Evolutionary conservation across 2,113 vertebrate species (phyloP).

Genomic region (Eleginops maclovinus): DNA sequence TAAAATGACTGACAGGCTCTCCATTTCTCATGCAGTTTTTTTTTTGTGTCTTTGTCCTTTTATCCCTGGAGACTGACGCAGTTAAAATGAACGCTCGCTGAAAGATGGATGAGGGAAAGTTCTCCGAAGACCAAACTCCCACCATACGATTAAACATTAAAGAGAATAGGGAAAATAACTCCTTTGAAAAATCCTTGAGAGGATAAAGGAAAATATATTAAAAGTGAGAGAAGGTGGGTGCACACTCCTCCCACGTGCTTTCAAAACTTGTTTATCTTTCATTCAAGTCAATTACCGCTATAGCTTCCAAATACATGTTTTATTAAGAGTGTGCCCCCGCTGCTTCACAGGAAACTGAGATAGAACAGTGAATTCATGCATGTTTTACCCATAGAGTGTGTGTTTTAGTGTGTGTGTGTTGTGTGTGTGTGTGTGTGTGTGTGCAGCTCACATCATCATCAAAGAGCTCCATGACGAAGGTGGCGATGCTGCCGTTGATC

Average conservation of each 20-base stretch:
- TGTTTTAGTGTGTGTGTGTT: not conserved
- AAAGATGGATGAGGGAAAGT: slow-evolving; percentile 75
- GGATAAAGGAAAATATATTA: slow-evolving; percentile 68
- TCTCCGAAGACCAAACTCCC: slow-evolving; percentile 70
- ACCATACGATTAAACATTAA: slow-evolving; percentile 76
- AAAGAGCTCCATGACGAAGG: slow-evolving; percentile 96
- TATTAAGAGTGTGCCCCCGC: slow-evolving; percentile 11
- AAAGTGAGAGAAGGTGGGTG: slow-evolving; percentile 61
- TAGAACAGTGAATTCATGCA: too few relatives aligned
- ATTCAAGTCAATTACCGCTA: slow-evolving; percentile 66
- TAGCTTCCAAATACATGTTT: slow-evolving; percentile 26
- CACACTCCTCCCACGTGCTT: slow-evolving; percentile 41
- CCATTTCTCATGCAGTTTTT: slow-evolving; percentile 56
- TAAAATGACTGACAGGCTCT: slow-evolving; percentile 65
- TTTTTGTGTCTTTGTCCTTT: slow-evolving; percentile 71
- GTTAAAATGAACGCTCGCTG: slow-evolving; percentile 69
- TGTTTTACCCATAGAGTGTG: too few relatives aligned
- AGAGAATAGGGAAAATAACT: slow-evolving; percentile 62
- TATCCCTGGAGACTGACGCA: slow-evolving; percentile 61
- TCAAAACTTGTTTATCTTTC: slow-evolving; percentile 45
- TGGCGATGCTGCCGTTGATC: slow-evolving; percentile 96
- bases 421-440: too few relatives aligned
- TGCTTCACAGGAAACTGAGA: slow-evolving; percentile 4
- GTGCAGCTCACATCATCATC: slow-evolving; percentile 87
- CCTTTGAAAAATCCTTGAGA: slow-evolving; percentile 69